Evolutionary conservation across 2,888 invertebrate species (phyloP).

Genomic region (Thecocarcelia acutangulata): DNA sequence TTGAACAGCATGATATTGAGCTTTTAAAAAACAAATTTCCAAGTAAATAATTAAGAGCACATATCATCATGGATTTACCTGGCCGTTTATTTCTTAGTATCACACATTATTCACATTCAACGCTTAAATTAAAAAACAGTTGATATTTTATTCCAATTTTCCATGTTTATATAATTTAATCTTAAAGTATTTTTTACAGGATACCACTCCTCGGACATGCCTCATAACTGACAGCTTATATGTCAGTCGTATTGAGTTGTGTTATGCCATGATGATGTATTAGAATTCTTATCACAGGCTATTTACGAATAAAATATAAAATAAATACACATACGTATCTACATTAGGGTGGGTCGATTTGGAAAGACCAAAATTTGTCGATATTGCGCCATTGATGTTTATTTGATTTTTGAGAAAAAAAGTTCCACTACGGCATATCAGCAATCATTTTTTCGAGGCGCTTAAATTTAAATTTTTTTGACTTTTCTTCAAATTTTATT

Average conservation of each 20-base stretch:
- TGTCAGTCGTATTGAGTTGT: slow-evolving; percentile 43
- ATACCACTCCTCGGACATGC: slow-evolving; percentile 65
- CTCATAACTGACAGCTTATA: slow-evolving; percentile 40
- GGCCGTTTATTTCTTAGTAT: slow-evolving; percentile 1
- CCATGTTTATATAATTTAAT: slow-evolving; percentile 19
- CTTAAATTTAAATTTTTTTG: too few relatives aligned
- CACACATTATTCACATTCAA: slow-evolving; percentile 30
- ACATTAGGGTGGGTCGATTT: too few relatives aligned
- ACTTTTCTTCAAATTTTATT: too few relatives aligned
- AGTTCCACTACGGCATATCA: too few relatives aligned
- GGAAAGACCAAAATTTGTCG: too few relatives aligned
- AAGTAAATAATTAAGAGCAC: neutral
- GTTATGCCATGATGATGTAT: slow-evolving; percentile 57
- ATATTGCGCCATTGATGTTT: too few relatives aligned
- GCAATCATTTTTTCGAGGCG: too few relatives aligned
- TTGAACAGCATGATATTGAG: neutral
- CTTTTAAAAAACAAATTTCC: neutral
- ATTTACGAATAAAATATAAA: slow-evolving; percentile 11
- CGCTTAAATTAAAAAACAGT: slow-evolving; percentile 18
- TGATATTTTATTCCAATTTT: slow-evolving; percentile 12
- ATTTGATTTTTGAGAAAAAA: too few relatives aligned
- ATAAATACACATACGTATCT: neutral
- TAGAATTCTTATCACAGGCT: slow-evolving; percentile 24
- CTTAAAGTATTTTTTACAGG: slow-evolving; percentile 36
- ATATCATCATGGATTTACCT: slow-evolving; percentile 33